A percentile compares a stretch with the other conserved stretches of the same genome.
These are phyloP conservation scores for Simalia tracyae DNA, from an alignment of 2,797 vertebrate genomes.

Conservation along the genomic window DNA sequence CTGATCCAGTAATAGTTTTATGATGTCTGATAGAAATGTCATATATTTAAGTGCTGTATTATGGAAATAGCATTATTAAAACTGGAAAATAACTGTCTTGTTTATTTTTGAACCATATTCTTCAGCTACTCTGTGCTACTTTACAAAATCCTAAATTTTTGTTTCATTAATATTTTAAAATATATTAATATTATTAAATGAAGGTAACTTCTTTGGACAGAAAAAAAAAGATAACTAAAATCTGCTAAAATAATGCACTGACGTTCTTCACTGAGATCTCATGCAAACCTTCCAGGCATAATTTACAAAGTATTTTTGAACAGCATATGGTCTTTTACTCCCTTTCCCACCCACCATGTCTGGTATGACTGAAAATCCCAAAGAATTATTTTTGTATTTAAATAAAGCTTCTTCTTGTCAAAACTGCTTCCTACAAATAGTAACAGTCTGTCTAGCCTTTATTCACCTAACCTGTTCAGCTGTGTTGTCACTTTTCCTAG, in stretches of 20 bases:
- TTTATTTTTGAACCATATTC: not conserved
- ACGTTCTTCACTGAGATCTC: constrained; percentile 2
- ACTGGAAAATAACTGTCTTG: not conserved
- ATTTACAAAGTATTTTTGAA: constrained; percentile 50
- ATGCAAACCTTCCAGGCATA: constrained; percentile 45
- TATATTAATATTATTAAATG: not conserved
- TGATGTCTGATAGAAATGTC: not conserved
- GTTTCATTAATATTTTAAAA: constrained; percentile 6
- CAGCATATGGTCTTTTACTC: constrained; percentile 34
- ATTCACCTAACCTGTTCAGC: constrained; percentile 43
- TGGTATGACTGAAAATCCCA: constrained; percentile 41
- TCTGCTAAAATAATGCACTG: no score
- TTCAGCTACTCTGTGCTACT: not conserved
- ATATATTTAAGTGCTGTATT: not conserved
- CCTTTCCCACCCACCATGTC: not conserved
- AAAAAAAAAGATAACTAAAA: no score
- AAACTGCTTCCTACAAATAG: constrained; percentile 36
- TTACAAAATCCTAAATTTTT: not conserved
- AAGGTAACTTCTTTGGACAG: constrained; percentile 12
- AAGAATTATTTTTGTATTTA: constrained; percentile 29
- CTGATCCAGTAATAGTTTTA: not conserved
- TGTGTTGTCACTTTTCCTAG: constrained; percentile 27
- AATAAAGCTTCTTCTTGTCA: constrained; percentile 43
- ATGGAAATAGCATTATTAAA: not conserved
- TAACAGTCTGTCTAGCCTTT: constrained; percentile 38